Base-by-base conservation (phyloP, 2,113 vertebrate genomes). In the Typhlomys cinereus region DNA sequence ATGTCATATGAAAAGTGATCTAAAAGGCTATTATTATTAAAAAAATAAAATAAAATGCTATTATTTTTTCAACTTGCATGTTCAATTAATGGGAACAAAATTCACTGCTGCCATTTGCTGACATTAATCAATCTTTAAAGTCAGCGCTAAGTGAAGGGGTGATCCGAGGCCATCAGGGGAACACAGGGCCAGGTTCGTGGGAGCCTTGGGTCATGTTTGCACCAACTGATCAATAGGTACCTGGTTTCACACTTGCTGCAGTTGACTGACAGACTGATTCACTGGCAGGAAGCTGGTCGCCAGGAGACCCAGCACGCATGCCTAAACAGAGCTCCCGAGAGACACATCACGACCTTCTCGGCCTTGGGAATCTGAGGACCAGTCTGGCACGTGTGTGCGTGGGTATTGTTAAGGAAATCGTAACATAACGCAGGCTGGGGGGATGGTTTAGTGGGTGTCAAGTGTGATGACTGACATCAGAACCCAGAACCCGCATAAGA, bases 241-340 rank as follows among this genome's bases (percentile, higher is more conserved):
- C 18, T 64, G 2, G 4, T 36, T 57, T 39, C 17, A n/a, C 10
- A 2, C 23, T 8, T 71, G 44, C 31, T 59, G 84, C 46, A 21
- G 1, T 29, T 31, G 46, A 84, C 62, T 64, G 66, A 36, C 57
- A 61, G 10, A 10, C 20, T 73, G 66, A 34, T 13, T 62, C 36
- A 27, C 36, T 44, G n/a, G 52, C 25, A 44, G 3, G 10, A 9
- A 59, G 31, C n/a, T 44, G 66, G 5, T 4, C 1, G 50, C 50
- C 25, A n/a, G 20, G 5, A 31, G 61, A 48, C 1, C 21, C 5
- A 20, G 31, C 64, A 41, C 52, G 25, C 50, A 69, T 0, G 13
- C 34, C 29, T 4, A 0, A 27, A 11, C 0, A 5, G 31, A 73
- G 15, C 36, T 8, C 44, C 85, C 20, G 1, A 0, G 10, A 31